Evolutionary conservation across 2,888 invertebrate genomes (phyloP), one percentile per base, ranked within the genome.

Genomic region (Encarsia formosa): DNA sequence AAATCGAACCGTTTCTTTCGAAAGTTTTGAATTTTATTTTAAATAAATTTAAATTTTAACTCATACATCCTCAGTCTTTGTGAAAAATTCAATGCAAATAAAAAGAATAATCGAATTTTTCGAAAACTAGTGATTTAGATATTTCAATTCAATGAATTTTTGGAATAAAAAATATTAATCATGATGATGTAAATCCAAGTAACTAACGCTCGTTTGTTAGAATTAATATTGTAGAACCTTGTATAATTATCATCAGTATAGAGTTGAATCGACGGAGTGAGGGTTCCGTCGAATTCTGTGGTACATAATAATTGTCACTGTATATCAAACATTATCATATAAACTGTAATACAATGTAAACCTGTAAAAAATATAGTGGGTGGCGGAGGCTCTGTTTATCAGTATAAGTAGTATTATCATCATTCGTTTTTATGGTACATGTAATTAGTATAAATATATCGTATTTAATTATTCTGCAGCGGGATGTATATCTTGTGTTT

Each of bases 261-360:
- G 50, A 56, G 52, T 46, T 42, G 18, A 26, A 53, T 45, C 43
- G 39, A 39, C 42, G 52, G 49, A 52, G 52, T 35, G 40, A 47
- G 40, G 31, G 24, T 50, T 13, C 56, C 59, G 53, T 56, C 57
- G 56, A 60, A 44, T 59, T 52, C 42, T 58, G 61, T 51, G 60
- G 62, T 70, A 70, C 64, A 42, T 41, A 26, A 34, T 70, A 69
- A 66, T 69, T 65, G 66, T 68, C 68, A 67, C 69, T 71, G 71
- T 71, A 72, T 73, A 73, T 73, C 71, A 73, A 73, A 73, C 69
- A 70, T 73, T 73, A 72, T n/a, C n/a, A n/a, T 57, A 57, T 73
- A 73, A 73, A 73, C 71, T 73, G 73, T 73, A 73, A 73, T 73
- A 73, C 71, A 73, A 73, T 73, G 73, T 73, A 73, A 73, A 73